Percentiles rank a stretch among this genome's conserved stretches.
Evolutionary conservation across 2,888 invertebrate species (phyloP).

Genomic region (Megalurothrips usitatus): DNA sequence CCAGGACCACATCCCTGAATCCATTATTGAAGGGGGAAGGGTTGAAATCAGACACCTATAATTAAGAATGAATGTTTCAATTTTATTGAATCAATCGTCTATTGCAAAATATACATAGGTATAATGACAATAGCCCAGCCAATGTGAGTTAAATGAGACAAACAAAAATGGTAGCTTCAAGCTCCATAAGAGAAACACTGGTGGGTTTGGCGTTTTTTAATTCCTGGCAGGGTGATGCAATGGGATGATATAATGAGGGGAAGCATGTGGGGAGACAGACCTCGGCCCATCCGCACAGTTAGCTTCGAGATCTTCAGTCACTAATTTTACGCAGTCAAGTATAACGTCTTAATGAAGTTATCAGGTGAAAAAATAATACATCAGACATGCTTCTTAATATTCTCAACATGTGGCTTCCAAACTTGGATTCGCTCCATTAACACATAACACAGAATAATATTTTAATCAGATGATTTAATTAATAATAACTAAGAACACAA

Average conservation of each 20-base stretch:
- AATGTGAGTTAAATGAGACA: constrained; percentile 24
- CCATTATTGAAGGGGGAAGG: too few relatives aligned
- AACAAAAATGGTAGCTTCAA: constrained; percentile 18
- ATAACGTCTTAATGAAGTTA: constrained; percentile 21
- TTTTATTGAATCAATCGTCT: constrained; percentile 19
- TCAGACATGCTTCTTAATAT: constrained; percentile 21
- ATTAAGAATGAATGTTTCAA: constrained; percentile 21
- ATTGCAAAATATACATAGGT: constrained; percentile 24
- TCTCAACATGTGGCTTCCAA: constrained; percentile 15
- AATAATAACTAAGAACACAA: constrained; percentile 24
- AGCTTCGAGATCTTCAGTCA: constrained; percentile 21
- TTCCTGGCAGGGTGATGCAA: constrained; percentile 24
- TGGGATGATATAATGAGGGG: constrained; percentile 24
- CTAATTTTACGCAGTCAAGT: constrained; percentile 24
- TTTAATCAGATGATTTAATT: constrained; percentile 24
- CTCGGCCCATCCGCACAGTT: constrained; percentile 9
- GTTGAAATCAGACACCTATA: neutral
- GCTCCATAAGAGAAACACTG: constrained; percentile 19
- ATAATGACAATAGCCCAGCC: constrained; percentile 24
- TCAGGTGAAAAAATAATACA: constrained; percentile 24
- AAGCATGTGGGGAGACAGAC: constrained; percentile 16
- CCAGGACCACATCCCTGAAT: too few relatives aligned
- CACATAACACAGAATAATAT: constrained; percentile 22
- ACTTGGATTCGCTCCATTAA: constrained; percentile 16
- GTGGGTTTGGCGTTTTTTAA: constrained; percentile 11